phyloP scores from a whole-genome alignment of 2,113 vertebrate genomes.

The Chrysemys picta region DNA sequence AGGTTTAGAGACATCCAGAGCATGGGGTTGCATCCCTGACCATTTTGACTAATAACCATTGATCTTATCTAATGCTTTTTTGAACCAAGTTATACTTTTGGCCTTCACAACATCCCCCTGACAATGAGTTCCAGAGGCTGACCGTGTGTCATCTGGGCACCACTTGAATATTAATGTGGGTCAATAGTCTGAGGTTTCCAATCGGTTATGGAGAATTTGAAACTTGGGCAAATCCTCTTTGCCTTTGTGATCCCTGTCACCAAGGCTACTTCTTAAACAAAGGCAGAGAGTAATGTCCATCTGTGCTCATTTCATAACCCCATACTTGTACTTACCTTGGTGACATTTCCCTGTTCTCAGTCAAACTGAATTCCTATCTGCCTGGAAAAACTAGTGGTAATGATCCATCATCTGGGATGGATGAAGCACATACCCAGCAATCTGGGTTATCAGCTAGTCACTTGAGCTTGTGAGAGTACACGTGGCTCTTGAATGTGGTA shows the following conservation, averaged over 20 bases:
- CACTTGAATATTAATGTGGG: background rate
- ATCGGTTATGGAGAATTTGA: background rate
- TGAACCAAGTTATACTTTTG: too few relatives aligned
- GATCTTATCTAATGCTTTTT: too few relatives aligned
- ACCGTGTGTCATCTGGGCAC: background rate
- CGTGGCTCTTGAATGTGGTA: background rate
- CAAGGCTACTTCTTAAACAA: background rate
- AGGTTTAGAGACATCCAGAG: too few relatives aligned
- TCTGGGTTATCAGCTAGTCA: background rate
- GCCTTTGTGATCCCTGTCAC: background rate
- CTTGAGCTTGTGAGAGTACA: too few relatives aligned
- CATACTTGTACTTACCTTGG: background rate
- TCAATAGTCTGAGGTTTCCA: background rate
- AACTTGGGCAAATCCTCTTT: background rate
- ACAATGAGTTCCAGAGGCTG: too few relatives aligned
- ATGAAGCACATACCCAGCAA: background rate
- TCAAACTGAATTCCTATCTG: background rate
- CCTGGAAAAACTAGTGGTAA: background rate
- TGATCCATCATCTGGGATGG: background rate
- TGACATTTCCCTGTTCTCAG: background rate
- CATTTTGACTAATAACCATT: too few relatives aligned
- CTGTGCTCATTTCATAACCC: background rate
- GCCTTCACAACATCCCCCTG: too few relatives aligned
- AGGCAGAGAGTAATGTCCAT: background rate
- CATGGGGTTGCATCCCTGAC: too few relatives aligned